Evolutionary conservation across 2,797 vertebrate genomes (phyloP).

Genomic region (Gallinago nigripennis): DNA sequence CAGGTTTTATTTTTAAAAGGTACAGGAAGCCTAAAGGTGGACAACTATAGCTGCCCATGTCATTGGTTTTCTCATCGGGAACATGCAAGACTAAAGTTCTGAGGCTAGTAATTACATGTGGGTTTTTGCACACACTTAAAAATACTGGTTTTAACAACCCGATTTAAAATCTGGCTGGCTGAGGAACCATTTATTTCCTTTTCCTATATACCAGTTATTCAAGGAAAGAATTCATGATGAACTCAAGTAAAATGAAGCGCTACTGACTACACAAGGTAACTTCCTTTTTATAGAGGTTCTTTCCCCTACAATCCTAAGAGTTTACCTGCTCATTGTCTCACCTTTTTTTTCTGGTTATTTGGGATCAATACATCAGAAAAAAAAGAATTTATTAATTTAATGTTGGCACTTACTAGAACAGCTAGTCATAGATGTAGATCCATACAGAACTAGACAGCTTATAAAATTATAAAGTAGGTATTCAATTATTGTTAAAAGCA

Average conservation of each 20-base stretch:
- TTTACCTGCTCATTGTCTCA: not conserved
- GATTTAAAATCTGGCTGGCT: not conserved
- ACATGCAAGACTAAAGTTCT: not conserved
- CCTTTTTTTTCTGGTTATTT: not conserved
- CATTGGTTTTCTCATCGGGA: not conserved
- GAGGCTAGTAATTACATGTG: not conserved
- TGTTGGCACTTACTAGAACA: not conserved
- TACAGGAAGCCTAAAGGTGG: not conserved
- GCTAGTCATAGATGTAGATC: not conserved
- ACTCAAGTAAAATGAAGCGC: not conserved
- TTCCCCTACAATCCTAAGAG: not conserved
- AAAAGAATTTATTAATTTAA: not conserved
- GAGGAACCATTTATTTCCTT: not conserved
- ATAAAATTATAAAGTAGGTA: not conserved
- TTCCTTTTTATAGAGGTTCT: not conserved
- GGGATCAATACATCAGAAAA: not conserved
- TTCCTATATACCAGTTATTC: not conserved
- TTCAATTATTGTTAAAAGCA: slow-evolving; percentile 36
- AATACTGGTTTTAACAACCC: not conserved
- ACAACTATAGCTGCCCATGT: not conserved
- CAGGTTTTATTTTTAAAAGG: not conserved
- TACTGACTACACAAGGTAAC: not conserved
- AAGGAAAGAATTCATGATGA: not conserved
- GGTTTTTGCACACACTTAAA: not conserved
- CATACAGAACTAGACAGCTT: not conserved